Evolutionary conservation across 2,888 invertebrate genomes (phyloP), one percentile per base, ranked within the genome.

Genomic region (Nomada ferruginata): DNA sequence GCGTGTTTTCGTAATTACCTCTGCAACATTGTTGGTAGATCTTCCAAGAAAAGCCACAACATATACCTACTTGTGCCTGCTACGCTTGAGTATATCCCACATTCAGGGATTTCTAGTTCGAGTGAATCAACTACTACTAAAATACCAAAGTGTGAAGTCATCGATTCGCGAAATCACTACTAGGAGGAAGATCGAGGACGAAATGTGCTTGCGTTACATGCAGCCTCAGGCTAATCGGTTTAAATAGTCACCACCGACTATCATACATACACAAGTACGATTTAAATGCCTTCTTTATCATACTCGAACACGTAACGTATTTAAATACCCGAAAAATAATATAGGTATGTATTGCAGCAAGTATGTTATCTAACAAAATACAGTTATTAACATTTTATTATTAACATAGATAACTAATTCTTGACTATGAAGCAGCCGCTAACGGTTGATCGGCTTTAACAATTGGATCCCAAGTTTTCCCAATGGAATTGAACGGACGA

Each of bases 141-240:
- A 79, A 75, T 79, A 69, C 69, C 69, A 11, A 57, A 26, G 42
- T 10, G 69, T 52, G 64, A 75, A 59, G 23, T 69, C 69, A 79
- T 59, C 52, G 26, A n/a, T 68, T 53, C 29, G 42, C 44, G 44
- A 52, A 65, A 79, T 70, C 18, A 59, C 63, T 26, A 10, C 23
- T 53, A 29, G 64, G 65, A 52, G 52, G 44, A 59, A 76, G 15
- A 47, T 23, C 42, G 23, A 18, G 52, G 44, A 36, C 18, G 60
- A n/a, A 65, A 47, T n/a, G 18, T 55, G 59, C 9, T 53, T 26
- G 23, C 5, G 7, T 50, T 13, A 11, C 20, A n/a, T 20, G 26
- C 52, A 59, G 23, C 36, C 42, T 73, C 57, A 23, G 52, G 15
- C 3, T 23, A 5, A 42, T 29, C 18, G 42, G 69, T 64, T 74